Evolutionary conservation across 2,888 invertebrate genomes (phyloP).

Genomic region (Nemoura dubitans): DNA sequence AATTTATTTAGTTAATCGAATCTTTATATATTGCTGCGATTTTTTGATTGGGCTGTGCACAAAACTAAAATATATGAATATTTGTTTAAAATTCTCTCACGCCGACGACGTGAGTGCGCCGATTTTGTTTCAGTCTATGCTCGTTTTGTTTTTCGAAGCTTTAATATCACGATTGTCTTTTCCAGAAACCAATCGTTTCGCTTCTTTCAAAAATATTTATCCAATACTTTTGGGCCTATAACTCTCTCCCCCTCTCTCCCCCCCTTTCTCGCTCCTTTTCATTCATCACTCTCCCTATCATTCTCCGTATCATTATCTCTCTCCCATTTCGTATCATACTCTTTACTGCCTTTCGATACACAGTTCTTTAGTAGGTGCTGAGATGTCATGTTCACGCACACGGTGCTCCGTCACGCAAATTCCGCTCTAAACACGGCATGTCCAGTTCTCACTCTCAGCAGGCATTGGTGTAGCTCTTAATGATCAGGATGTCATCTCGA

Average conservation of each 20-base stretch:
- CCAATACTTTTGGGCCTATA: background rate
- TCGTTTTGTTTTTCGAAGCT: background rate
- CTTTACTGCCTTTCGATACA: background rate
- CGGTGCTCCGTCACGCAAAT: background rate
- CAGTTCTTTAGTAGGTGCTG: background rate
- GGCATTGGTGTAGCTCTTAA: background rate
- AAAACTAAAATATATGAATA: background rate
- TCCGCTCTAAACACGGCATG: background rate
- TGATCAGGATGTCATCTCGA: background rate
- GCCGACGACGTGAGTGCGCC: background rate
- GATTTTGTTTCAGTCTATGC: background rate
- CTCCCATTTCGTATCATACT: background rate
- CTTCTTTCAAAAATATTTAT: conserved; percentile 12
- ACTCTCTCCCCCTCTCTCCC: background rate
- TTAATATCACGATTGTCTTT: background rate
- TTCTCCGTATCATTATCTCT: no score
- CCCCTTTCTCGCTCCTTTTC: background rate
- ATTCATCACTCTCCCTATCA: no score
- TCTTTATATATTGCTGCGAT: background rate
- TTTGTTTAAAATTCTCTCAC: background rate
- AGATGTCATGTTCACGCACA: background rate
- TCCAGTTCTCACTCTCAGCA: background rate
- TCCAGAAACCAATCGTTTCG: background rate
- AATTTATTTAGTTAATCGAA: background rate
- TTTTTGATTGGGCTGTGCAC: background rate